Evolutionary conservation across 2,797 vertebrate genomes (phyloP).

Genomic region (Botia almorhae): DNA sequence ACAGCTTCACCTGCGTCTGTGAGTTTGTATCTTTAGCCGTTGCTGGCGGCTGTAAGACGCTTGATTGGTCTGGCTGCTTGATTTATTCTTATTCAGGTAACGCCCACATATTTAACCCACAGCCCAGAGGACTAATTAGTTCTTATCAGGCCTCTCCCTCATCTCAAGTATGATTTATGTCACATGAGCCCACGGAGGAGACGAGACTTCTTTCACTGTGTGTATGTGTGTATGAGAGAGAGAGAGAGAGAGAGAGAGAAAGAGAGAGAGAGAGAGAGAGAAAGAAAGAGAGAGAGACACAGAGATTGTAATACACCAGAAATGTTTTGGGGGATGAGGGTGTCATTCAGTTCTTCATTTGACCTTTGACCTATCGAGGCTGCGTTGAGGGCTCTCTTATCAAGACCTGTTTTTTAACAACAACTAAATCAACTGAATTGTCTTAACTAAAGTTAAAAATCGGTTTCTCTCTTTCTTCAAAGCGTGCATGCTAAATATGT

Average conservation of each 20-base stretch:
- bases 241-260: constrained; percentile 45
- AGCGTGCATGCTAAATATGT: not conserved
- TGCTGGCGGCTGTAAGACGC: not conserved
- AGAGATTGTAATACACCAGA: constrained; percentile 43
- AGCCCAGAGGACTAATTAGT: constrained; percentile 62
- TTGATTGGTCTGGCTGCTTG: constrained; percentile 48
- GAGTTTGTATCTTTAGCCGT: constrained; percentile 19
- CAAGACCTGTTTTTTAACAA: not conserved
- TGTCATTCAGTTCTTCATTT: not conserved
- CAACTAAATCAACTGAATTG: not conserved
- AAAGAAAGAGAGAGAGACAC: too few species aligned
- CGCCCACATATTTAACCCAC: constrained; percentile 64
- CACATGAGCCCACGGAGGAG: constrained; percentile 5
- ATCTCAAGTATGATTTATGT: constrained; percentile 62
- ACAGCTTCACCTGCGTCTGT: not conserved
- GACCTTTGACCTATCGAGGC: not conserved
- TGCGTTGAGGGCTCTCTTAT: not conserved
- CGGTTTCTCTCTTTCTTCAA: not conserved
- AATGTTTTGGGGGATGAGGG: not conserved
- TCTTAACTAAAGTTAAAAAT: not conserved
- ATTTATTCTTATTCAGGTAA: constrained; percentile 70
- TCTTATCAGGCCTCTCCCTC: constrained; percentile 62
- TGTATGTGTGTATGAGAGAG: constrained; percentile 57
- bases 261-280: too few species aligned
- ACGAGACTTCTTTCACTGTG: constrained; percentile 33